phyloP scores from a whole-genome alignment of 2,113 vertebrate genomes.

The Psilopogon haemacephalus region DNA sequence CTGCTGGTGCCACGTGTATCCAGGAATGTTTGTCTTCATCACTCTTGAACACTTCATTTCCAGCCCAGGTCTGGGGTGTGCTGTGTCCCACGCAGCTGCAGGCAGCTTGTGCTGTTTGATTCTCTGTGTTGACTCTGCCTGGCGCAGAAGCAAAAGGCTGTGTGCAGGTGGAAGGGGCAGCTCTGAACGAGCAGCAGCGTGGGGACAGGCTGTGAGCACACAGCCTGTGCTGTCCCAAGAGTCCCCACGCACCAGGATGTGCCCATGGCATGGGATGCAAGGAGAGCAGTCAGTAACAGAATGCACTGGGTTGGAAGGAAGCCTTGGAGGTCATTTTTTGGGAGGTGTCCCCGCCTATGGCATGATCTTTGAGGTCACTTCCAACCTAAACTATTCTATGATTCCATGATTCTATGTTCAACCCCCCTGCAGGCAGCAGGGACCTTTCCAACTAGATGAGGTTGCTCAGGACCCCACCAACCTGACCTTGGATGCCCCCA shows the following conservation, averaged over 20 bases:
- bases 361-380: no score
- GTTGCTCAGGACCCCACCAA: no score
- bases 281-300: background rate
- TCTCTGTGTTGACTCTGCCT: background rate
- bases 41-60: background rate
- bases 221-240: fast-evolving
- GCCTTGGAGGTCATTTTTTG: no score
- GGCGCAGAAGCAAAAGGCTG: background rate
- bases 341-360: no score
- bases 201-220: no score
- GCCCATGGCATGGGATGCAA: fast-evolving
- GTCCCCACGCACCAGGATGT: background rate
- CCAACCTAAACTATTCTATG: no score
- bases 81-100: background rate
- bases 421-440: no score
- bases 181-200: fast-evolving
- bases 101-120: fast-evolving
- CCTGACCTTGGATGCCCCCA: no score
- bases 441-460: no score
- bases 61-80: background rate
- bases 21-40: slow-evolving; percentile 8
- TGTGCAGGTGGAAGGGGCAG: background rate
- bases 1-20: background rate
- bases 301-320: no score
- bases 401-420: no score